A percentile compares a stretch with the other conserved stretches of the same genome.
These are phyloP conservation scores for Caenorhabditis auriculariae DNA, from an alignment of 2,888 invertebrate species.

Conservation along the genomic window DNA sequence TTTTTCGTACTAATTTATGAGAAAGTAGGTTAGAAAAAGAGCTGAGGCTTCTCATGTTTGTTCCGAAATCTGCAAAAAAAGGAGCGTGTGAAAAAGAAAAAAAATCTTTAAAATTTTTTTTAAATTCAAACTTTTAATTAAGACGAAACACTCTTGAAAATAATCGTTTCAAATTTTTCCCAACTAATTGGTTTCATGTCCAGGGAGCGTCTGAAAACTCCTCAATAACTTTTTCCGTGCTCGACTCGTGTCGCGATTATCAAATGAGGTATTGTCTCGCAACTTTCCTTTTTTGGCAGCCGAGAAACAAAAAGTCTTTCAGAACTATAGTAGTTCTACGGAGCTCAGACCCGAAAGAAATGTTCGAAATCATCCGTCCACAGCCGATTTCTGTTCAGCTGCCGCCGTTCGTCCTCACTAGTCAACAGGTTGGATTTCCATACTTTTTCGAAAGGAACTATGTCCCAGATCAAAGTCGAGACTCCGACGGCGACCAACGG, in stretches of 20 bases:
- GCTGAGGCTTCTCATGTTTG: too few species aligned
- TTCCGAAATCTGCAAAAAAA: too few species aligned
- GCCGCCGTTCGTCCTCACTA: constrained; percentile 47
- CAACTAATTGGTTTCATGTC: too few species aligned
- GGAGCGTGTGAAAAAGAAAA: too few species aligned
- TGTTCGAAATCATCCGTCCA: constrained; percentile 46
- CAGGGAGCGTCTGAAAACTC: constrained; percentile 57
- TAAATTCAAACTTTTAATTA: too few species aligned
- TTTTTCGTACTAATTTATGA: too few species aligned
- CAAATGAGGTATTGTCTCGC: constrained; percentile 42
- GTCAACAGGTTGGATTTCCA: constrained; percentile 30
- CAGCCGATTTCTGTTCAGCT: constrained; percentile 48
- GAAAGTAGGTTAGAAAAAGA: too few species aligned
- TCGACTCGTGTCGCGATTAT: constrained; percentile 59
- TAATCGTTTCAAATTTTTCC: too few species aligned
- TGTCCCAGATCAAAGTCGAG: constrained; percentile 10
- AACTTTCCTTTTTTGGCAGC: not conserved
- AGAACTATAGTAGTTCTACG: constrained; percentile 46
- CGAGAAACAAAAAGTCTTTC: not conserved
- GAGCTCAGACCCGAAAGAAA: constrained; percentile 39
- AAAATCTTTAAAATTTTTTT: not conserved
- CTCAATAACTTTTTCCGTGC: constrained; percentile 51
- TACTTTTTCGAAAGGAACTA: constrained; percentile 1
- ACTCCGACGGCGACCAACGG: constrained; percentile 8
- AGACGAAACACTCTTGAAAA: too few species aligned